These are phyloP conservation scores for Spea multiplicata DNA, from an alignment of 2,113 vertebrate genomes.

Conservation along the genomic window DNA sequence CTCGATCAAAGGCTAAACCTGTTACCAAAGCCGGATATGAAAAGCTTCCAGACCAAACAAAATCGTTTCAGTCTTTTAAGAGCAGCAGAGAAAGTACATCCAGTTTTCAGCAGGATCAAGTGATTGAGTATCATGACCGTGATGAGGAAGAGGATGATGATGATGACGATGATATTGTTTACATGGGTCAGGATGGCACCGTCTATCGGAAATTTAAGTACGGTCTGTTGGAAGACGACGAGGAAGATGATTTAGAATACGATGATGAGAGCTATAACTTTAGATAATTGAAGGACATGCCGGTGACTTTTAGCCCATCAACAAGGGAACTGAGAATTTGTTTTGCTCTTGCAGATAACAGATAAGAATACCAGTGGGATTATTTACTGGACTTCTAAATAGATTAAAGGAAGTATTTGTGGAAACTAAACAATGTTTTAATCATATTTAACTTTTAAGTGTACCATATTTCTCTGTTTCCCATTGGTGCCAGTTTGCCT, in stretches of 20 bases:
- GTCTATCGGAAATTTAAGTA: constrained; percentile 89
- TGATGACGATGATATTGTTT: constrained; percentile 86
- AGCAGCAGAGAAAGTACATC: constrained; percentile 58
- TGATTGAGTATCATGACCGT: constrained; percentile 75
- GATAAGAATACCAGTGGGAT: constrained; percentile 5
- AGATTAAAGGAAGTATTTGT: background rate
- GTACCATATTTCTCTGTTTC: background rate
- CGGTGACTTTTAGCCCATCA: background rate
- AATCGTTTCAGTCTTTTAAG: constrained; percentile 52
- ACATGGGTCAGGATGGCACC: constrained; percentile 88
- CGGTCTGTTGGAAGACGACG: constrained; percentile 78
- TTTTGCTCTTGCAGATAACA: background rate
- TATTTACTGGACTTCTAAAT: background rate
- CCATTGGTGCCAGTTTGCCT: background rate
- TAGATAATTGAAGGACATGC: constrained; percentile 57
- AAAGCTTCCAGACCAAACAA: constrained; percentile 68
- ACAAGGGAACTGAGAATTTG: background rate
- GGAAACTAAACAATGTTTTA: background rate
- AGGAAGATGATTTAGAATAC: constrained; percentile 83
- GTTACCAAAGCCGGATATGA: constrained; percentile 67
- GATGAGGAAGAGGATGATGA: constrained; percentile 68
- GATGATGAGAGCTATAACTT: constrained; percentile 87
- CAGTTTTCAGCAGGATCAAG: constrained; percentile 68
- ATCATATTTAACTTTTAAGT: background rate
- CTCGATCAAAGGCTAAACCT: constrained; percentile 55